Evolutionary conservation across 2,888 invertebrate genomes (phyloP), one percentile per base, ranked within the genome.

Genomic region (Eledone cirrhosa): DNA sequence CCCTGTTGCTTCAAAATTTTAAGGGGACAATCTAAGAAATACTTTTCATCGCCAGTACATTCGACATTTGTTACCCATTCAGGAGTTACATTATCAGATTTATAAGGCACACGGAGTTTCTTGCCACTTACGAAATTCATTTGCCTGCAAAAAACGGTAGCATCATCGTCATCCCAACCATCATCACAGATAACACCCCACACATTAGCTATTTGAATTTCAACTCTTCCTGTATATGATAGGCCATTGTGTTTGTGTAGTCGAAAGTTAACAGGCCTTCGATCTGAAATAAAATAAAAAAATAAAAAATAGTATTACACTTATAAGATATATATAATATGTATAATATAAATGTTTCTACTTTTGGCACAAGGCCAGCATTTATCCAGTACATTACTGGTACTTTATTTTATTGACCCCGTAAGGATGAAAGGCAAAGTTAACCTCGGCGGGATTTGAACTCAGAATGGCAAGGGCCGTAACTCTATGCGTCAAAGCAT

Each of bases 141-240:
- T 78, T 85, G 83, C 48, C 83, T 78, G 80, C 87, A 87, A 7
- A 85, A 80, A 14, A 87, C 86, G 24, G 81, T 80, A 3, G 87
- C 86, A 53, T 86, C 86, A 8, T 80, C 82, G 48, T 84, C 78
- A 11, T 82, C 81, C 86, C 87, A 87, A 11, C 78, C 81, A 24
- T 80, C 80, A 19, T 83, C 84, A 80, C 87, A 87, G 41, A 88
- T 81, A 11, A 84, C 48, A 11, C 85, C 85, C 22, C 84, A 84
- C 75, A 86, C 81, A 16, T 85, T 85, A 82, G 91, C 89, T 93
- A 94, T 92, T 90, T 93, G 93, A 1, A 95, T 93, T 91, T 94
- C 94, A 16, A 95, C 90, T 22, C 86, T 82, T 27, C 87, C 87
- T 75, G 80, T 82, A 77, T 84, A 81, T 27, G 59, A 77, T 2